phyloP scores from a whole-genome alignment of 2,888 invertebrate genomes.

The Dermolepida albohirtum region DNA sequence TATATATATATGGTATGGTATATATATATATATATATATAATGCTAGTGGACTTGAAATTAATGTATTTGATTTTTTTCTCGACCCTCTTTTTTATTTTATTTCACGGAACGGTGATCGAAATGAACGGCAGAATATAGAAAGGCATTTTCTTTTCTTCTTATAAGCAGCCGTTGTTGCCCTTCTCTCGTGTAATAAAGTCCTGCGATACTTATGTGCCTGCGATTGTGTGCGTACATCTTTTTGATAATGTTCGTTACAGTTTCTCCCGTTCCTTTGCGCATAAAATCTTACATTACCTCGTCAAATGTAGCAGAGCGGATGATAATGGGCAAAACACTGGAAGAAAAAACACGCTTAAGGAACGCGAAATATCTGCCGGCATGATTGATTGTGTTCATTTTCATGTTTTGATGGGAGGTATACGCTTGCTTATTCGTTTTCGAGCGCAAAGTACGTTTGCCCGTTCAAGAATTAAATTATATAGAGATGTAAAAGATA shows the following conservation, averaged over 20 bases:
- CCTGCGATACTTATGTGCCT: not conserved
- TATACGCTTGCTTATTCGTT: not conserved
- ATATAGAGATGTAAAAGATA: no score
- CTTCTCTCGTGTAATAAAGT: conserved; percentile 18
- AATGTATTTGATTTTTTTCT: conserved; percentile 36
- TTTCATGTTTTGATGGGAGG: conserved; percentile 16
- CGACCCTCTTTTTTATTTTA: conserved; percentile 22
- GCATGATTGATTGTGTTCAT: conserved; percentile 26
- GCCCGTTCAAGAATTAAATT: no score
- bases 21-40: conserved; percentile 18
- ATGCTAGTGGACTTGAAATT: conserved; percentile 32
- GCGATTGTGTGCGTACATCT: not conserved
- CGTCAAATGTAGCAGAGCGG: conserved; percentile 29
- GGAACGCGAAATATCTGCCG: no score
- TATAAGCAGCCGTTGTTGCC: no score
- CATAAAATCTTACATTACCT: conserved; percentile 26
- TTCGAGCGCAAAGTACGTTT: no score
- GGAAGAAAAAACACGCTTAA: conserved; percentile 4
- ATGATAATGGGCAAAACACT: conserved; percentile 22
- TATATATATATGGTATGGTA: conserved; percentile 6
- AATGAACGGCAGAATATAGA: conserved; percentile 12
- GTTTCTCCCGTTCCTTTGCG: not conserved
- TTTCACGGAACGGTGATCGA: conserved; percentile 28
- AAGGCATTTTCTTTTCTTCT: conserved; percentile 12
- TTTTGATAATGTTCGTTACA: conserved; percentile 25